Evolutionary conservation across 2,797 vertebrate species (phyloP).

Genomic region (Synanceia verrucosa): DNA sequence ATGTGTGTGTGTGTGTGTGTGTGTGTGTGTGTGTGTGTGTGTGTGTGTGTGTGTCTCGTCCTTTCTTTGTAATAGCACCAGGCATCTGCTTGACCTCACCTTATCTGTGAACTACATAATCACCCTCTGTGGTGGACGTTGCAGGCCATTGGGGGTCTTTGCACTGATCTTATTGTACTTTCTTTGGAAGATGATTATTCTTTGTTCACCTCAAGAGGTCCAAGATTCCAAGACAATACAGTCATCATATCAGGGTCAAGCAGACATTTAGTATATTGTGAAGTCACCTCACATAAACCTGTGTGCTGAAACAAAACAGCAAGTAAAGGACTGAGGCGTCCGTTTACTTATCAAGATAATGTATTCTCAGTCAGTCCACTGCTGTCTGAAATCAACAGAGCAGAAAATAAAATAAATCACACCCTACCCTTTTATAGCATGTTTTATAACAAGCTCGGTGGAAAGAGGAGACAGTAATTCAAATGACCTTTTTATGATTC

Average conservation of each 20-base stretch:
- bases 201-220: constrained; percentile 42
- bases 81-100: constrained; percentile 61
- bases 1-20: constrained; percentile 39
- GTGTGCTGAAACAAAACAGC: constrained; percentile 4
- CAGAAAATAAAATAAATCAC: not conserved
- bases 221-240: constrained; percentile 5
- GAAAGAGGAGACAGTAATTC: not conserved
- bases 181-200: constrained; percentile 41
- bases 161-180: constrained; percentile 54
- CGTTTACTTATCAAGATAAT: not conserved
- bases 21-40: constrained; percentile 23
- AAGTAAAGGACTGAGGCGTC: not conserved
- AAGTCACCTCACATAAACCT: constrained; percentile 9
- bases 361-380: not conserved
- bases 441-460: not conserved
- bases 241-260: constrained; percentile 20
- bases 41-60: constrained; percentile 18
- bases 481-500: not conserved
- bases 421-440: not conserved
- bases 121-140: constrained; percentile 33
- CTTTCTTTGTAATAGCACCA: constrained; percentile 54
- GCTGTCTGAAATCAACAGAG: constrained; percentile 3
- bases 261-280: constrained; percentile 3
- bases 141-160: constrained; percentile 28
- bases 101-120: constrained; percentile 61